Base-by-base conservation (phyloP, 2,797 vertebrate species). In the Melanogrammus aeglefinus region DNA sequence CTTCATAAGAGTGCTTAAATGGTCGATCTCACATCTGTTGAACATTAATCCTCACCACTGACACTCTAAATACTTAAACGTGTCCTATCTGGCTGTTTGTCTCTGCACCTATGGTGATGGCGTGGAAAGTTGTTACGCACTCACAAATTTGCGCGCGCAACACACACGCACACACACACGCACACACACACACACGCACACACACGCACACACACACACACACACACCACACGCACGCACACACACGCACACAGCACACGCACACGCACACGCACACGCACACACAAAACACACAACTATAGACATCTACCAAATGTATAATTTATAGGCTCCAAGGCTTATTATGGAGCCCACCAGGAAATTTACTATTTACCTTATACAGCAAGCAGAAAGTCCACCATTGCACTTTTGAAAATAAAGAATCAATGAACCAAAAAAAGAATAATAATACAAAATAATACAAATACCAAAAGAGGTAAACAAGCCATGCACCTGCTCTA, bases 401-500 rank as follows among this genome's bases (percentile, higher is more conserved):
- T 75, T 57, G 44, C 47, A 75, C 47, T 5, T 18, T 47, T 36
- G 75, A 66, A 35, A 76, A 63, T 36, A 6, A 18, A 74, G 31
- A 6, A 2, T 31, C 13, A 71, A 71, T 71, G 29, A 33, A 71
- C 24, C 29, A 31, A 71, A 71, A 70, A 71, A 71, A 13, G 8
- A 12, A 14, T 24, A 12, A 14, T 12, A 29, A 31, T 29, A 31
- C 9, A 72, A 71, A 13, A 8, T 70, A 76, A 63, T 44, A 35
- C 29, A 69, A 39, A 24, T 36, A 36, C 35, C 35, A 24, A 41
- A 74, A 44, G 44, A 74, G 27, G 38, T 41, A 8, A 72, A 24
- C 31, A 78, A 78, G 73, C 12, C 2, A 36, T 83, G 81, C 86
- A 89, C 75, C 84, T 88, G 86, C 75, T 71, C 18, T 9, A 2